phyloP scores from a whole-genome alignment of 1,140 invertebrate genomes.

The Telenomus remus region DNA sequence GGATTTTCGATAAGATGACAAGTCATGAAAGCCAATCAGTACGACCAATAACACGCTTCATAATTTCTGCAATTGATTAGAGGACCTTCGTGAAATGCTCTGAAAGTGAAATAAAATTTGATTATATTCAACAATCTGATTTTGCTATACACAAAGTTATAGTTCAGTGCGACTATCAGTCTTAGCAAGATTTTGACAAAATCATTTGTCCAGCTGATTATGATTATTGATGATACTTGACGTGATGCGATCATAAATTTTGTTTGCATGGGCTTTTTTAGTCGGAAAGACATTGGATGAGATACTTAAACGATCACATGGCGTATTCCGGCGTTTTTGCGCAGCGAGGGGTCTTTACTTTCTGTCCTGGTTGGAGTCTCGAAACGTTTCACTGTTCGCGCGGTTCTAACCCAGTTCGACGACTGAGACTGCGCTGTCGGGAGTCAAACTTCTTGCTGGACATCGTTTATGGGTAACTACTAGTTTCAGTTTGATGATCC shows the following conservation, averaged over 20 bases:
- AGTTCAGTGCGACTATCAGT: slow-evolving; percentile 43
- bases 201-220: slow-evolving; percentile 59
- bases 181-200: slow-evolving; percentile 54
- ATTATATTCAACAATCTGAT: no score
- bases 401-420: slow-evolving; percentile 29
- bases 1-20: slow-evolving; percentile 41
- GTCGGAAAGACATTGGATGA: slow-evolving; percentile 40
- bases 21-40: slow-evolving; percentile 50
- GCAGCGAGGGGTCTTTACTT: slow-evolving; percentile 58
- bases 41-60: no score
- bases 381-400: slow-evolving; percentile 49
- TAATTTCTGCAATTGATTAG: slow-evolving; percentile 1
- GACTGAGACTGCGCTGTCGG: slow-evolving; percentile 43
- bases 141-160: no score
- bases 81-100: no score
- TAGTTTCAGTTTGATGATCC: slow-evolving; percentile 28
- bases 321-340: slow-evolving; percentile 57
- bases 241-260: no score
- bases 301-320: slow-evolving; percentile 60
- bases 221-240: slow-evolving; percentile 51
- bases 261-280: slow-evolving; percentile 20
- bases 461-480: slow-evolving; percentile 47
- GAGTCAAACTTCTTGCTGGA: slow-evolving; percentile 45
- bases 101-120: slow-evolving; percentile 5
- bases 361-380: slow-evolving; percentile 43